Base-by-base conservation (phyloP, 2,113 vertebrate genomes). In the Ranitomeya imitator region DNA sequence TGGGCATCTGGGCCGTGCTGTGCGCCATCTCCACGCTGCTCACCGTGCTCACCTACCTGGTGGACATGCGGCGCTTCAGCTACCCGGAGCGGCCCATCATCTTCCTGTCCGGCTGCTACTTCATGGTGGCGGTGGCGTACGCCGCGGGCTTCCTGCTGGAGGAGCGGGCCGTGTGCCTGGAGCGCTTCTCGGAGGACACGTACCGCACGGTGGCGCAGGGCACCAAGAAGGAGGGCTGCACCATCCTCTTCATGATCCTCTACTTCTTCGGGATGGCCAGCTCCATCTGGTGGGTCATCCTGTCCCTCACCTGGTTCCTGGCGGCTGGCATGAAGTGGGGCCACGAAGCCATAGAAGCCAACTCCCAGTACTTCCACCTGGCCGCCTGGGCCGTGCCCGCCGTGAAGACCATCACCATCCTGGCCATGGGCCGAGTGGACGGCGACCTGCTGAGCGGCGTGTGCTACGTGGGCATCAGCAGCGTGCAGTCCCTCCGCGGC, bases 221-320 rank as follows among this genome's bases (percentile, higher is more conserved):
- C 89, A 97, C 97, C 91, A 96, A 97, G 91, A 96, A 96, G 84
- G 97, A 97, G 82, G 96, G 96, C 82, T 99, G 98, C 93, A 97
- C 97, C 86, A 94, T 97, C 65, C 95, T 99, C 76, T 99, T 99
- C 94, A 96, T 97, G 95, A 94, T 98, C 76, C 96, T 97, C 31
- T 98, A 99, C 92, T 99, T 98, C 90, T 99, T 99, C 0, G 93
- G 97, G 88, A 98, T 98, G 97, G 97, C 98, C 86, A 96, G 97
- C 91, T 96, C 97, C 88, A 95, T 97, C 91, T 99, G 98, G 98
- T 98, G 98, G 98, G 97, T 99, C 79, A 94, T 99, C 85, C 93
- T 99, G 63, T 96, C 97, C 0, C 96, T 99, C 87, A 96, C 96
- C 23, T 99, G 98, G 97, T 99, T 98, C 92, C 95, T 99, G 90